Evolutionary conservation across 2,888 invertebrate species (phyloP).

Genomic region (Sesia bembeciformis): DNA sequence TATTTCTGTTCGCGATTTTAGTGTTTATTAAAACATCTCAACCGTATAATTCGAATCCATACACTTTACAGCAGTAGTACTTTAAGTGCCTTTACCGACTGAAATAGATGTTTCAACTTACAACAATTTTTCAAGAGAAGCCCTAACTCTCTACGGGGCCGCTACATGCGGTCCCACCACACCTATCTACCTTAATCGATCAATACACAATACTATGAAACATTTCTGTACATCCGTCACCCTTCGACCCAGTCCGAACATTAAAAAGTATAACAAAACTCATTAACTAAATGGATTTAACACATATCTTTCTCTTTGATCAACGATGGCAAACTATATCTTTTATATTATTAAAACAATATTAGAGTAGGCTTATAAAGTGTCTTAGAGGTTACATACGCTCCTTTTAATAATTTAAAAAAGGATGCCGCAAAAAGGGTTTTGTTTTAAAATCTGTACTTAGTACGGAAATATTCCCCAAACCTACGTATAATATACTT

Average conservation of each 20-base stretch:
- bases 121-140: slow-evolving; percentile 60
- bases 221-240: slow-evolving; percentile 59
- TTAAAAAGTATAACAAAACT: slow-evolving; percentile 66
- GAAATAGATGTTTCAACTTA: slow-evolving; percentile 23
- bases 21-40: slow-evolving; percentile 23
- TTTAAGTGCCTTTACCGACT: slow-evolving; percentile 68
- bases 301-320: slow-evolving; percentile 64
- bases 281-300: slow-evolving; percentile 65
- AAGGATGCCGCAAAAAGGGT: neutral
- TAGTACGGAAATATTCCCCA: neutral
- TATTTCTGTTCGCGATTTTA: slow-evolving; percentile 13
- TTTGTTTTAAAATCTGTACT: neutral
- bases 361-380: slow-evolving; percentile 56
- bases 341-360: slow-evolving; percentile 64
- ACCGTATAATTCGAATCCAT: slow-evolving; percentile 22
- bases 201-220: slow-evolving; percentile 68
- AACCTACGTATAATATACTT: neutral
- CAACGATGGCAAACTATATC: slow-evolving; percentile 71
- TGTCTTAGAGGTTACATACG: slow-evolving; percentile 32
- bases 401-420: slow-evolving; percentile 9
- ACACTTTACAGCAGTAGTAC: slow-evolving; percentile 66
- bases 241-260: slow-evolving; percentile 41
- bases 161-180: slow-evolving; percentile 27
- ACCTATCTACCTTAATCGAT: slow-evolving; percentile 54
- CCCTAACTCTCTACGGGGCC: slow-evolving; percentile 36